Evolutionary conservation across 2,113 vertebrate species (phyloP).

Genomic region (Nettapus auritus): DNA sequence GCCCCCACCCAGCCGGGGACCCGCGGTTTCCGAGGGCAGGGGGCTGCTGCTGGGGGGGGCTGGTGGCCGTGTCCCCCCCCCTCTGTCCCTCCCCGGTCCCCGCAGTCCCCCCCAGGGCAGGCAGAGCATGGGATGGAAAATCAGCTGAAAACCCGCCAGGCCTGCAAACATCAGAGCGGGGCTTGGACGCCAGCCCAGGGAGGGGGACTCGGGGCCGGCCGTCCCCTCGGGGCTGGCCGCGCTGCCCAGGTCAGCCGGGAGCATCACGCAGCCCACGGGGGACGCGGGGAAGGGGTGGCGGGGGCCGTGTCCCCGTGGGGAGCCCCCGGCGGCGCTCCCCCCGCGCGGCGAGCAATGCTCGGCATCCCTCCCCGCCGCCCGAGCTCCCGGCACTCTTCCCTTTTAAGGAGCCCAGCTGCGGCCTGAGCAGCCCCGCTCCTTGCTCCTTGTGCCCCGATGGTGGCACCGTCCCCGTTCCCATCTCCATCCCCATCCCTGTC

Average conservation of each 20-base stretch:
- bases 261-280: not conserved
- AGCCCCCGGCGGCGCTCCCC: not conserved
- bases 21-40: rapidly evolving
- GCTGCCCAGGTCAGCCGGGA: not conserved
- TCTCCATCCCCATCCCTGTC: rapidly evolving
- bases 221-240: rapidly evolving
- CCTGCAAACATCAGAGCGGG: not conserved
- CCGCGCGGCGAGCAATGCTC: not conserved
- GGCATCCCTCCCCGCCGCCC: not conserved
- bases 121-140: conserved; percentile 1
- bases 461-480: not conserved
- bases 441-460: rapidly evolving
- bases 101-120: not conserved
- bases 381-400: not conserved
- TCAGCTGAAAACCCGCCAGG: conserved; percentile 2
- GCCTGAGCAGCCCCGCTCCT: rapidly evolving
- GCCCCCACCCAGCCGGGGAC: not conserved
- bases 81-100: rapidly evolving
- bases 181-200: not conserved
- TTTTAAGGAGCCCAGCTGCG: conserved; percentile 12
- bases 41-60: not conserved
- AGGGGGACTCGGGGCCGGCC: not conserved
- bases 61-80: not conserved
- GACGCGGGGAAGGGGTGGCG: rapidly evolving
- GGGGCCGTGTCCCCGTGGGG: not conserved